Evolutionary conservation across 2,888 invertebrate species (phyloP).

Genomic region (Nemurella pictetii): DNA sequence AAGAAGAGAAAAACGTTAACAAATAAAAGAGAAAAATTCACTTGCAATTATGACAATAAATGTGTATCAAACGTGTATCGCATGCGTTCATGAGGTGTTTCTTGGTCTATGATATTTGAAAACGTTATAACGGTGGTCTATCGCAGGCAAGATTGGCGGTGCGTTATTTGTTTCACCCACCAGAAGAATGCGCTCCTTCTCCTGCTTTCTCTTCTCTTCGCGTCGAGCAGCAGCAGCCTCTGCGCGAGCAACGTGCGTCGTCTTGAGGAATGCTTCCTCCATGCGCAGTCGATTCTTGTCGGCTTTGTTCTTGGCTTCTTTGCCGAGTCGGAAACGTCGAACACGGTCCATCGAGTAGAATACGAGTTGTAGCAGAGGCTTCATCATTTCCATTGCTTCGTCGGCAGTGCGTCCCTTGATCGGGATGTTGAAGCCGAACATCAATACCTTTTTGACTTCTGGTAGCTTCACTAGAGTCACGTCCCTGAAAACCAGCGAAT

Average conservation of each 20-base stretch:
- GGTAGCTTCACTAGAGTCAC: constrained; percentile 69
- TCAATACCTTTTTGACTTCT: constrained; percentile 77
- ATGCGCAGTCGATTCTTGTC: constrained; percentile 93
- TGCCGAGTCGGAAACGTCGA: constrained; percentile 80
- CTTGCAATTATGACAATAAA: not conserved
- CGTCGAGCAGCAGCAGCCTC: constrained; percentile 92
- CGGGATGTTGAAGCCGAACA: constrained; percentile 79
- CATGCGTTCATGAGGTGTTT: not conserved
- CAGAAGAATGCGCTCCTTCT: constrained; percentile 90
- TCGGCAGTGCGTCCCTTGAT: constrained; percentile 67
- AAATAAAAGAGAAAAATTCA: not conserved
- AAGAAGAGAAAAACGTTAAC: not conserved
- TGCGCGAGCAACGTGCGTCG: constrained; percentile 93
- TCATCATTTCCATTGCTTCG: constrained; percentile 71
- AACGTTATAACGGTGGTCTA: not conserved
- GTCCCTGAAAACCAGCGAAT: constrained; percentile 56
- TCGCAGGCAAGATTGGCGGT: not conserved
- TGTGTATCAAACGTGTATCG: not conserved
- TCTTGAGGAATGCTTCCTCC: constrained; percentile 91
- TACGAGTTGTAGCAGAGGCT: constrained; percentile 82
- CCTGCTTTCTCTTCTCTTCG: constrained; percentile 90
- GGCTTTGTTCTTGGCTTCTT: constrained; percentile 89
- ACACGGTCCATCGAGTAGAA: constrained; percentile 94
- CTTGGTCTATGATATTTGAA: not conserved
- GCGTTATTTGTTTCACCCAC: constrained; percentile 48